Conservation (phyloP, 2,888 invertebrate species). For the Hypomecis atomaria region DNA sequence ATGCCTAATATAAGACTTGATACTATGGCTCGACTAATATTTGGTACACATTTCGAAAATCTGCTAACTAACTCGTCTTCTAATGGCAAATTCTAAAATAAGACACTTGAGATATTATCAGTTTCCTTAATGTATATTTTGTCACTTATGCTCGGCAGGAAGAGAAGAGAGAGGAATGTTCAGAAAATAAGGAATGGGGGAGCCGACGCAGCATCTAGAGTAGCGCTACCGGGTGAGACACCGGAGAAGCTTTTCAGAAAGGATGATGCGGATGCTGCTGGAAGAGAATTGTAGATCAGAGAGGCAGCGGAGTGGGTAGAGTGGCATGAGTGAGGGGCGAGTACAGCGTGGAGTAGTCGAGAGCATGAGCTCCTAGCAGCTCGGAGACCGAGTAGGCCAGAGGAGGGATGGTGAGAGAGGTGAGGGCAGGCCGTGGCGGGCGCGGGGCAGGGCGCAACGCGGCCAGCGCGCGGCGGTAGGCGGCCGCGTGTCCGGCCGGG, state of each 20-base stretch:
- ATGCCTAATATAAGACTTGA: conserved; percentile 59
- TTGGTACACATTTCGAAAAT: conserved; percentile 79
- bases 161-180: conserved; percentile 71
- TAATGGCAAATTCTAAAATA: conserved; percentile 83
- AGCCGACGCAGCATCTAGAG: conserved; percentile 50
- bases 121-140: conserved; percentile 71
- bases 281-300: conserved; percentile 82
- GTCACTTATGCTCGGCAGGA: conserved; percentile 59
- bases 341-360: conserved; percentile 89
- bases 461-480: conserved; percentile 77
- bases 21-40: conserved; percentile 72
- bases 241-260: conserved; percentile 56
- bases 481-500: conserved; percentile 60
- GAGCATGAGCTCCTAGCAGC: conserved; percentile 87
- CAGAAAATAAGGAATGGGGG: conserved; percentile 69
- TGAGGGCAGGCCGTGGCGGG: conserved; percentile 69
- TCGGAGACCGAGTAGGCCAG: conserved; percentile 82
- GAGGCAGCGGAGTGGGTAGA: conserved; percentile 76
- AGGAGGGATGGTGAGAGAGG: conserved; percentile 72
- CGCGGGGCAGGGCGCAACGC: conserved; percentile 75
- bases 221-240: conserved; percentile 51
- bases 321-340: conserved; percentile 89
- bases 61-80: conserved; percentile 78
- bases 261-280: conserved; percentile 81
- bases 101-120: conserved; percentile 81